A percentile compares a stretch with the other conserved stretches of the same genome.
These are phyloP conservation scores for Dasyurus viverrinus DNA, from an alignment of 2,113 vertebrate genomes.

Conservation along the genomic window DNA sequence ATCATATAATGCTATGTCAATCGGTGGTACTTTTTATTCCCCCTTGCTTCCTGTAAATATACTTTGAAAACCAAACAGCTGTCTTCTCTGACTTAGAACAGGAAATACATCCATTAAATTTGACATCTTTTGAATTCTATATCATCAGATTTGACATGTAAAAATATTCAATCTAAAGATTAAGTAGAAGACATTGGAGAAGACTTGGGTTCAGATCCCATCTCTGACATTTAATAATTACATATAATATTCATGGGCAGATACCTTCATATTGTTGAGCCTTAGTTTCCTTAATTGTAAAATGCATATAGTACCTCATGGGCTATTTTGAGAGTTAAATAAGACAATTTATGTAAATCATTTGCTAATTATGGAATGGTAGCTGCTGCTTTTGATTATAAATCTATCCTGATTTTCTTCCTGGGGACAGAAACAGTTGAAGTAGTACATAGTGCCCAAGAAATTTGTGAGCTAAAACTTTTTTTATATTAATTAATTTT, in stretches of 20 bases:
- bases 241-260: neutral
- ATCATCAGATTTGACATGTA: neutral
- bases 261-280: neutral
- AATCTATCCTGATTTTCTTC: neutral
- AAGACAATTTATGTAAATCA: neutral
- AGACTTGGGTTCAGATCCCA: neutral
- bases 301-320: neutral
- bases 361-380: neutral
- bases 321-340: neutral
- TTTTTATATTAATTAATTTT: neutral
- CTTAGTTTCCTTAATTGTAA: neutral
- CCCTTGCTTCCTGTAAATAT: neutral
- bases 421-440: neutral
- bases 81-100: neutral
- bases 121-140: neutral
- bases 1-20: conserved; percentile 35
- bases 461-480: neutral
- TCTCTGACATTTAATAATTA: neutral
- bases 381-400: neutral
- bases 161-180: neutral
- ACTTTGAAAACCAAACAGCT: neutral
- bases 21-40: neutral
- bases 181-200: neutral
- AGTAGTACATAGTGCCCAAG: neutral
- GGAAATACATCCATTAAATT: neutral